Percentiles rank a stretch among this genome's conserved stretches.
phyloP scores from a whole-genome alignment of 2,888 invertebrate species.

The Caenorhabditis drosophilae region DNA sequence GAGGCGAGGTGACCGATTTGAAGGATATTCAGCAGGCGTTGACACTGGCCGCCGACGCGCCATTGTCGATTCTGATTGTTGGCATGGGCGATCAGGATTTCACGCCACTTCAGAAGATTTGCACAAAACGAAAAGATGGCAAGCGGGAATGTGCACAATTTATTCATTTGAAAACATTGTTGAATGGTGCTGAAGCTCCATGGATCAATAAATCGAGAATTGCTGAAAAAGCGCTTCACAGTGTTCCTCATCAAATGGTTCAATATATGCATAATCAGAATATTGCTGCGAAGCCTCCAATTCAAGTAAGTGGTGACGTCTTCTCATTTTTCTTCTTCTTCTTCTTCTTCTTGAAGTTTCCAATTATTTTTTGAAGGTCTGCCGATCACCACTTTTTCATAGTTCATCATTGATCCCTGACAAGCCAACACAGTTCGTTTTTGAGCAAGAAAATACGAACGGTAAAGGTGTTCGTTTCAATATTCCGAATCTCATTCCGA shows the following conservation, averaged over 20 bases:
- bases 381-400: conserved; percentile 55
- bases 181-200: conserved; percentile 43
- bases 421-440: conserved; percentile 51
- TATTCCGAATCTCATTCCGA: conserved; percentile 29
- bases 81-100: conserved; percentile 63
- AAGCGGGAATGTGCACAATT: conserved; percentile 44
- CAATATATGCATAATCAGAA: conserved; percentile 50
- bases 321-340: not conserved
- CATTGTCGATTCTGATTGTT: conserved; percentile 63
- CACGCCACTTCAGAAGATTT: conserved; percentile 38
- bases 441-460: conserved; percentile 35
- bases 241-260: conserved; percentile 50
- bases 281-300: conserved; percentile 55
- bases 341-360: no score
- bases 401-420: conserved; percentile 54
- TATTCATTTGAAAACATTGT: conserved; percentile 40
- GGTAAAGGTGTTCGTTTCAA: conserved; percentile 10
- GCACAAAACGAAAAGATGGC: conserved; percentile 35
- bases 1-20: conserved; percentile 58
- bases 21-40: conserved; percentile 58
- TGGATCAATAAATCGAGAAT: conserved; percentile 44
- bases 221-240: conserved; percentile 39
- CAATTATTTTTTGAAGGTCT: conserved; percentile 30
- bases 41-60: conserved; percentile 60
- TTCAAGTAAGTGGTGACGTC: conserved; percentile 31